A percentile compares a stretch with the other conserved stretches of the same genome.
phyloP scores from a whole-genome alignment of 2,888 invertebrate species.

The Macaria liturata region DNA sequence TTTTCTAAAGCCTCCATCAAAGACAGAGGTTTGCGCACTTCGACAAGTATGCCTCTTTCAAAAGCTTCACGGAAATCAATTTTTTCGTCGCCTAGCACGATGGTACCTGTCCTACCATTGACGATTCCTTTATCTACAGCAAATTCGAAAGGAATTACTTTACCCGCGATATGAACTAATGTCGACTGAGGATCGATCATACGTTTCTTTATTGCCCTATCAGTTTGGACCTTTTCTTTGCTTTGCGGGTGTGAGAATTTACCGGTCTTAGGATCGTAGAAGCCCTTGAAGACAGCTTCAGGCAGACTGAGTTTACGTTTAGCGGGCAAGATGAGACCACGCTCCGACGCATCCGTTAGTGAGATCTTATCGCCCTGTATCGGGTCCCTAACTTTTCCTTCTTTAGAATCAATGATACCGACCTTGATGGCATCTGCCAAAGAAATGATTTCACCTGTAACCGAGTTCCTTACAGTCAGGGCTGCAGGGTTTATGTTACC shows the following conservation, averaged over 20 bases:
- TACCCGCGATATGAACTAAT: slow-evolving; percentile 91
- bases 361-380: slow-evolving; percentile 88
- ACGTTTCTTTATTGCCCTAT: slow-evolving; percentile 92
- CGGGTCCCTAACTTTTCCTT: slow-evolving; percentile 91
- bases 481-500: slow-evolving; percentile 91
- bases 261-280: slow-evolving; percentile 93
- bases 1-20: slow-evolving; percentile 92
- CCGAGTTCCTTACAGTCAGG: slow-evolving; percentile 90
- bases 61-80: slow-evolving; percentile 93
- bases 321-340: slow-evolving; percentile 91
- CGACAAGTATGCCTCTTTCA: slow-evolving; percentile 91
- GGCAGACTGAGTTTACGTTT: slow-evolving; percentile 92
- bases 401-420: slow-evolving; percentile 90
- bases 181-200: slow-evolving; percentile 93
- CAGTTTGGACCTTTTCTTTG: slow-evolving; percentile 90
- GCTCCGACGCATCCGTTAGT: slow-evolving; percentile 92
- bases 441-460: slow-evolving; percentile 91
- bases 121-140: slow-evolving; percentile 91
- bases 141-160: slow-evolving; percentile 91
- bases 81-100: slow-evolving; percentile 84
- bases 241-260: slow-evolving; percentile 91
- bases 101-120: slow-evolving; percentile 88
- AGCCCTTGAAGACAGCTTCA: slow-evolving; percentile 95
- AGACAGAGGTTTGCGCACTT: slow-evolving; percentile 91
- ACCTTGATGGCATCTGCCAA: slow-evolving; percentile 90